These are phyloP conservation scores for Cercocebus atys DNA, from an alignment of 2,113 vertebrate species.

Conservation along the genomic window DNA sequence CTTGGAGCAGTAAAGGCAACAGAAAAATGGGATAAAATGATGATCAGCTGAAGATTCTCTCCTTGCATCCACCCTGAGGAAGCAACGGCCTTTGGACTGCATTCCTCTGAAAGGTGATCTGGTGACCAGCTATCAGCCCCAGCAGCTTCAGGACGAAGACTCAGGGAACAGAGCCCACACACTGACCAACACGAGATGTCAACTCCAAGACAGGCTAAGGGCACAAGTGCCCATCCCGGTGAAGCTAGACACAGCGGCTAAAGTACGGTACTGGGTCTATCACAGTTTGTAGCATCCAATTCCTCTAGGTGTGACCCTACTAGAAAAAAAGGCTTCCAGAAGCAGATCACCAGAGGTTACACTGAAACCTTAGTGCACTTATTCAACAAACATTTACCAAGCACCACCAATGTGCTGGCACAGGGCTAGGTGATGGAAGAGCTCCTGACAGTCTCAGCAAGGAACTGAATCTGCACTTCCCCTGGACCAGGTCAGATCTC, in stretches of 20 bases:
- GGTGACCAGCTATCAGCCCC: background rate
- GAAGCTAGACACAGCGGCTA: background rate
- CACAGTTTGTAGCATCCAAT: accelerated
- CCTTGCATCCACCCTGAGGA: background rate
- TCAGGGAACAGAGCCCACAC: background rate
- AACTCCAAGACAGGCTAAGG: background rate
- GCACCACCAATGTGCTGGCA: background rate
- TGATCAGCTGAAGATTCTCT: background rate
- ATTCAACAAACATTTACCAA: background rate
- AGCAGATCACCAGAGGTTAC: background rate
- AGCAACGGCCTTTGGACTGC: too few relatives aligned
- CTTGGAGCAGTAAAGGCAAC: background rate
- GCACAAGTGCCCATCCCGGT: background rate
- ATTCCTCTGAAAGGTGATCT: too few relatives aligned
- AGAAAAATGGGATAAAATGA: background rate
- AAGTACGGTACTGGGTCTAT: background rate
- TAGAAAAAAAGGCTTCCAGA: background rate
- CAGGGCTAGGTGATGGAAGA: background rate
- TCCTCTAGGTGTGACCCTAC: background rate
- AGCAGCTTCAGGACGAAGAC: background rate
- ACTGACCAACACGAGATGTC: background rate
- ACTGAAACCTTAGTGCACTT: background rate
- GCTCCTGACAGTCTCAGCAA: background rate
- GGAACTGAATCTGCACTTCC: background rate
- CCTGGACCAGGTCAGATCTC: background rate